These are phyloP conservation scores for Lasioglossum albipes DNA, from an alignment of 1,140 invertebrate genomes.

Conservation along the genomic window DNA sequence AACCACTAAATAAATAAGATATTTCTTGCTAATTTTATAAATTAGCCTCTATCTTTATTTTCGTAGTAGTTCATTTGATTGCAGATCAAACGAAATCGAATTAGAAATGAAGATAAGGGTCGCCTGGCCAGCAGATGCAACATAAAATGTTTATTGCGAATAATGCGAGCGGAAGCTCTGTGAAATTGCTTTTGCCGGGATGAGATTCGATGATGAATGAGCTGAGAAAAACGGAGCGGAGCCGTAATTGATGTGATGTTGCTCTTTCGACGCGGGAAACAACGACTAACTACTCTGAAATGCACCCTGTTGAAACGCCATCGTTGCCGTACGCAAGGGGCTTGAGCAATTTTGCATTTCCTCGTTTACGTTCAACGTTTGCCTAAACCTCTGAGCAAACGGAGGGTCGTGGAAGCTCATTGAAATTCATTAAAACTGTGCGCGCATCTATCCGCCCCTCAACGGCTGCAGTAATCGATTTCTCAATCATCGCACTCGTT, in stretches of 20 bases:
- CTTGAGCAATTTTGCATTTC: slow-evolving; percentile 68
- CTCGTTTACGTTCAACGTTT: slow-evolving; percentile 61
- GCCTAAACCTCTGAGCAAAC: slow-evolving; percentile 62
- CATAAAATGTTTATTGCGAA: neutral
- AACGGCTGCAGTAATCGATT: neutral
- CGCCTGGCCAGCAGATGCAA: neutral
- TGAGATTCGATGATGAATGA: slow-evolving; percentile 19
- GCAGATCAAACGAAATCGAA: no score
- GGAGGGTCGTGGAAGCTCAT: slow-evolving; percentile 64
- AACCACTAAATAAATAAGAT: no score
- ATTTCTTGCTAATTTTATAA: no score
- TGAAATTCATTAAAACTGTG: slow-evolving; percentile 68
- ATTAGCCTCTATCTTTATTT: no score
- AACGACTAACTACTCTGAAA: slow-evolving; percentile 63
- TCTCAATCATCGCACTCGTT: neutral
- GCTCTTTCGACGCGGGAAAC: slow-evolving; percentile 43
- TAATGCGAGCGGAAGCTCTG: neutral
- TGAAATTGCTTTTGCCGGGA: neutral
- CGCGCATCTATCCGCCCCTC: slow-evolving; percentile 4
- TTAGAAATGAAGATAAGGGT: no score
- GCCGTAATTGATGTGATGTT: slow-evolving; percentile 67
- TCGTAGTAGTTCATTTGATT: no score
- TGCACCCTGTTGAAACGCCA: slow-evolving; percentile 64
- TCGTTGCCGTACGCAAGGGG: slow-evolving; percentile 46
- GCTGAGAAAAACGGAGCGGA: slow-evolving; percentile 37